These are phyloP conservation scores for Morbakka virulenta DNA, from an alignment of 30 jellyfish, hydroid and myxozoan genomes.

Conservation along the genomic window DNA sequence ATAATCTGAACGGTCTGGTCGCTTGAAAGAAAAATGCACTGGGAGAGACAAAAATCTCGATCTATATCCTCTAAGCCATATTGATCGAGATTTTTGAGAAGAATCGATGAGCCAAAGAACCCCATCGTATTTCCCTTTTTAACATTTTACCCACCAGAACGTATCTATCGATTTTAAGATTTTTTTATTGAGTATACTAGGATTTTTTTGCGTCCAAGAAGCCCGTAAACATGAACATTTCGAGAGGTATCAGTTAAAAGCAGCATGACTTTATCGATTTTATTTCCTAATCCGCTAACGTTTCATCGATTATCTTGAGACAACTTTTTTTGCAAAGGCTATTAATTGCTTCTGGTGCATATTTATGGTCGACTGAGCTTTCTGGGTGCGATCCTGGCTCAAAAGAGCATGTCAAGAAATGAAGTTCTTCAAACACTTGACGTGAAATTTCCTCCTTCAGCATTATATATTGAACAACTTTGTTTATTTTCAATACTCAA, in stretches of 20 bases:
- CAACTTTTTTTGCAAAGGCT: slow-evolving; percentile 35
- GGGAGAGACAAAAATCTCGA: slow-evolving; percentile 53
- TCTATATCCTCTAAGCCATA: slow-evolving; percentile 50
- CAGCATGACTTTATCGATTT: slow-evolving; percentile 3
- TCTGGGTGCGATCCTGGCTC: slow-evolving; percentile 25
- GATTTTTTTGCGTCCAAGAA: slow-evolving; percentile 19
- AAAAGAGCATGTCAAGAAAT: slow-evolving; percentile 33
- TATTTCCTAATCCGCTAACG: slow-evolving; percentile 37
- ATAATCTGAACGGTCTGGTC: slow-evolving; percentile 48
- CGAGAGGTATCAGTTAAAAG: slow-evolving; percentile 22
- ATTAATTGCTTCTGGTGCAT: slow-evolving; percentile 25
- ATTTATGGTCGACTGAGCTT: slow-evolving; percentile 35
- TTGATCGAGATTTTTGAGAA: slow-evolving; percentile 12
- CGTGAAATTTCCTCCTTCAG: slow-evolving; percentile 36
- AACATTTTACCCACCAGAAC: slow-evolving; percentile 32
- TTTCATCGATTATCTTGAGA: slow-evolving; percentile 44
- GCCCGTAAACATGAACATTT: slow-evolving; percentile 44
- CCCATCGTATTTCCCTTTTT: not conserved
- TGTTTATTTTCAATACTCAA: slow-evolving; percentile 14
- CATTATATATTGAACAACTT: slow-evolving; percentile 34
- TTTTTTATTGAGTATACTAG: slow-evolving; percentile 3
- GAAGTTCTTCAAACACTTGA: slow-evolving; percentile 35
- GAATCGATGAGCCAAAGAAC: slow-evolving; percentile 2
- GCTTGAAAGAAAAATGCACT: slow-evolving; percentile 50
- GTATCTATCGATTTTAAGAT: slow-evolving; percentile 18